A percentile compares a stretch with the other conserved stretches of the same genome.
These are phyloP conservation scores for Thereva nobilitata DNA, from an alignment of 2,888 invertebrate species.

Conservation along the genomic window DNA sequence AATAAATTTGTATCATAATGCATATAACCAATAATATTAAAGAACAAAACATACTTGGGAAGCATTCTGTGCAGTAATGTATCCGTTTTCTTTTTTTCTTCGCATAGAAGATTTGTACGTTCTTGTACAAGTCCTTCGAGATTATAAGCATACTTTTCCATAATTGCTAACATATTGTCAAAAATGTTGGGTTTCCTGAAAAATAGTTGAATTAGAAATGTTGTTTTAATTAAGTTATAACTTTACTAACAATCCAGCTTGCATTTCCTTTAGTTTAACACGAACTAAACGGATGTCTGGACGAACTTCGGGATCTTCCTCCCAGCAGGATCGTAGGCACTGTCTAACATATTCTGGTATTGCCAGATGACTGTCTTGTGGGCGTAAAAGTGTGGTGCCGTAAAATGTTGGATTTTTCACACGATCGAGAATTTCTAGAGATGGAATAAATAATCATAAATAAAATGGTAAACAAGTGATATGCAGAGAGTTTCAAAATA, in stretches of 20 bases:
- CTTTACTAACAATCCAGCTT: conserved; percentile 66
- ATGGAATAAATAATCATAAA: conserved; percentile 16
- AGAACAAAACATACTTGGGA: conserved; percentile 68
- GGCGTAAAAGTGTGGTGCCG: conserved; percentile 63
- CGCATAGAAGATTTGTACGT: conserved; percentile 75
- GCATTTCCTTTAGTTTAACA: conserved; percentile 78
- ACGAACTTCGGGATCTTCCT: conserved; percentile 70
- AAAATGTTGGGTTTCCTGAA: conserved; percentile 80
- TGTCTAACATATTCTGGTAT: conserved; percentile 75
- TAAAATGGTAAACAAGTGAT: neutral
- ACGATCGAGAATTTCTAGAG: conserved; percentile 64
- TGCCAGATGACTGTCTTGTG: conserved; percentile 67
- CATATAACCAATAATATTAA: neutral
- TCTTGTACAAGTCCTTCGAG: conserved; percentile 82
- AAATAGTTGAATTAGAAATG: conserved; percentile 2
- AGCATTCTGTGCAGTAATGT: conserved; percentile 82
- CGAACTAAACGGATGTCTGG: conserved; percentile 80
- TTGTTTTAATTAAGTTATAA: neutral
- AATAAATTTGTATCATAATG: conserved; percentile 21
- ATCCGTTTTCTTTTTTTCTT: conserved; percentile 85
- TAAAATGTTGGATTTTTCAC: conserved; percentile 62
- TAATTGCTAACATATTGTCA: conserved; percentile 87
- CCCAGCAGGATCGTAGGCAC: conserved; percentile 79
- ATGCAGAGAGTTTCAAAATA: too few relatives aligned
- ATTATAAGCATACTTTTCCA: conserved; percentile 90